These are phyloP conservation scores for Zele albiditarsus DNA, from an alignment of 2,888 invertebrate species.

Conservation along the genomic window DNA sequence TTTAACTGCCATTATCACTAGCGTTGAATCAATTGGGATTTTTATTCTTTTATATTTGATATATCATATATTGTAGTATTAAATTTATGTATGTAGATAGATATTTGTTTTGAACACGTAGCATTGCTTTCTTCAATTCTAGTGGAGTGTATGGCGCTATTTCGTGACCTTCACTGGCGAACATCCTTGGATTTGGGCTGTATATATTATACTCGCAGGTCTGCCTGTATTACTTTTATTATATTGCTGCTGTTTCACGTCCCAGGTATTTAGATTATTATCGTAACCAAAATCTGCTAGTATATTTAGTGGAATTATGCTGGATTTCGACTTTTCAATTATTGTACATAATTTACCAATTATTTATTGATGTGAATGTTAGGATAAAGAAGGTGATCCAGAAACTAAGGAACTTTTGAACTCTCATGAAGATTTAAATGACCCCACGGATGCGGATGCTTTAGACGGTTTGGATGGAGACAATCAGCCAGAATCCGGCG, in stretches of 20 bases:
- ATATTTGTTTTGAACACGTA: neutral
- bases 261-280: slow-evolving; percentile 71
- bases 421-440: slow-evolving; percentile 53
- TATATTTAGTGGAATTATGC: neutral
- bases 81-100: neutral
- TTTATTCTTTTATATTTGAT: neutral
- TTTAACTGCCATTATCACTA: neutral
- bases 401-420: slow-evolving; percentile 57
- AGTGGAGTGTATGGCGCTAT: slow-evolving; percentile 88
- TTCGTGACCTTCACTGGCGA: slow-evolving; percentile 85
- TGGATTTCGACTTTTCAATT: neutral
- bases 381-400: slow-evolving; percentile 61
- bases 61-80: neutral
- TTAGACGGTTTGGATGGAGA: slow-evolving; percentile 70
- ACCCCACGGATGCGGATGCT: slow-evolving; percentile 46
- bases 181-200: slow-evolving; percentile 93
- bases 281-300: neutral
- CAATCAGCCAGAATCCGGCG: slow-evolving; percentile 62
- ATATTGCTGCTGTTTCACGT: slow-evolving; percentile 85
- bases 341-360: slow-evolving; percentile 4
- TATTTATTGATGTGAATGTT: slow-evolving; percentile 19
- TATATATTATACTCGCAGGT: slow-evolving; percentile 85
- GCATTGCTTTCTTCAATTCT: slow-evolving; percentile 63
- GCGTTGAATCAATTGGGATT: neutral
- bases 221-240: slow-evolving; percentile 86